phyloP scores from a whole-genome alignment of 2,888 invertebrate species.

The Lycocerus yunnanus region DNA sequence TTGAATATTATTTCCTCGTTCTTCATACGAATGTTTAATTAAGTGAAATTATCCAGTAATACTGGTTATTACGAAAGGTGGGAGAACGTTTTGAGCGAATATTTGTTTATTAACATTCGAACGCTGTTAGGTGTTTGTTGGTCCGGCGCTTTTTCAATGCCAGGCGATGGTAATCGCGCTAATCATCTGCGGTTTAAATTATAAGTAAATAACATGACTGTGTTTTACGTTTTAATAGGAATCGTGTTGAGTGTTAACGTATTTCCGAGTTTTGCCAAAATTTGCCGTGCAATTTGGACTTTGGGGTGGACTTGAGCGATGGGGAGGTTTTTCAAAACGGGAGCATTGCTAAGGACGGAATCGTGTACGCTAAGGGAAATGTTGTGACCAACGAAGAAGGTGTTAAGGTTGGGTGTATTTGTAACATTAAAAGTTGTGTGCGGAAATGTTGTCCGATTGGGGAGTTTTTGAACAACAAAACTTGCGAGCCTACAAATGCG shows the following conservation, averaged over 20 bases:
- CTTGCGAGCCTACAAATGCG: slow-evolving; percentile 8
- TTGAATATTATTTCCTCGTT: neutral
- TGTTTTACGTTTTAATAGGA: neutral
- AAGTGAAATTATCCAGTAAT: neutral
- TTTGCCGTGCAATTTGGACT: neutral
- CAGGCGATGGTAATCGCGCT: neutral
- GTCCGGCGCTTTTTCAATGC: neutral
- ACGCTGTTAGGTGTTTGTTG: neutral
- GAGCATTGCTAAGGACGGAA: neutral
- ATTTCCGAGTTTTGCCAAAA: neutral
- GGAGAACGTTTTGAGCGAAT: neutral
- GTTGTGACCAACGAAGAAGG: neutral
- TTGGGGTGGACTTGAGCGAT: neutral
- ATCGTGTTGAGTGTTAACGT: neutral
- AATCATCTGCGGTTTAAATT: neutral
- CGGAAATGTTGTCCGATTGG: slow-evolving; percentile 22
- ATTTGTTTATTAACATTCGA: neutral
- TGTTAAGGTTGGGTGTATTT: slow-evolving; percentile 9
- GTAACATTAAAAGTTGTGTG: slow-evolving; percentile 6
- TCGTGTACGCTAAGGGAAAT: neutral
- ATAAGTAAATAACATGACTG: neutral
- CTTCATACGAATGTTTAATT: neutral
- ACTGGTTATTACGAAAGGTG: neutral
- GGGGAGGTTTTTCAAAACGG: neutral
- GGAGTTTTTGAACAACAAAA: slow-evolving; percentile 11